Conservation (phyloP, 2,113 vertebrate species). For the Asarcornis scutulata region DNA sequence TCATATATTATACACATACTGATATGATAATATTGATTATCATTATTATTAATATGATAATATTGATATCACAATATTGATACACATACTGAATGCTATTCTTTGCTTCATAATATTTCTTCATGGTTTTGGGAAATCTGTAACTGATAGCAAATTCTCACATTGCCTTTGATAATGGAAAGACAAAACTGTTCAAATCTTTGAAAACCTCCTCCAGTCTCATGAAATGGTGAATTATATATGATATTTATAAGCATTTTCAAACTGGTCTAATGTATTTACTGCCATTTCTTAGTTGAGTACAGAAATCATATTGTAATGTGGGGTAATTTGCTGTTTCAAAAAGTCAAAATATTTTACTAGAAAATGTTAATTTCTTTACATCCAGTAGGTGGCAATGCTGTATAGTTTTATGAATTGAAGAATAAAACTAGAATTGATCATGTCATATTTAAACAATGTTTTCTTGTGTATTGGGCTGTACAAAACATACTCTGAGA, state of each 20-base stretch:
- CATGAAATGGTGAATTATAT: not conserved
- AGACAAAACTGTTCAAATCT: not conserved
- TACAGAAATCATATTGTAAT: not conserved
- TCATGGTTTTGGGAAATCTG: fast-evolving
- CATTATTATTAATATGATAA: too few relatives aligned
- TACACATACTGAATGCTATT: not conserved
- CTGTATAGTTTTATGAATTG: slow-evolving; percentile 46
- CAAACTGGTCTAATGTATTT: not conserved
- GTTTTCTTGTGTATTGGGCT: not conserved
- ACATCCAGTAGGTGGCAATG: slow-evolving; percentile 78
- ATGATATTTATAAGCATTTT: not conserved
- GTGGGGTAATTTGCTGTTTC: not conserved
- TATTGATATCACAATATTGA: not conserved
- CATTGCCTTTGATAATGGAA: not conserved
- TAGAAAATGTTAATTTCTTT: not conserved
- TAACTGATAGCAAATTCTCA: not conserved
- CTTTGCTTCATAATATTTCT: not conserved
- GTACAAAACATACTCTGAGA: not conserved
- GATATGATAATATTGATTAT: not conserved
- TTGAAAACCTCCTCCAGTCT: not conserved
- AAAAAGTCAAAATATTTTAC: not conserved
- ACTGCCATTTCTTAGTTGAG: not conserved
- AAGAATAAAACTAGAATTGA: not conserved
- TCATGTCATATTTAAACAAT: not conserved
- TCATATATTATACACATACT: not conserved